Percentiles rank a stretch among this genome's conserved stretches.
These are phyloP conservation scores for Ceratina japonica DNA, from an alignment of 1,140 invertebrate genomes.

Conservation along the genomic window DNA sequence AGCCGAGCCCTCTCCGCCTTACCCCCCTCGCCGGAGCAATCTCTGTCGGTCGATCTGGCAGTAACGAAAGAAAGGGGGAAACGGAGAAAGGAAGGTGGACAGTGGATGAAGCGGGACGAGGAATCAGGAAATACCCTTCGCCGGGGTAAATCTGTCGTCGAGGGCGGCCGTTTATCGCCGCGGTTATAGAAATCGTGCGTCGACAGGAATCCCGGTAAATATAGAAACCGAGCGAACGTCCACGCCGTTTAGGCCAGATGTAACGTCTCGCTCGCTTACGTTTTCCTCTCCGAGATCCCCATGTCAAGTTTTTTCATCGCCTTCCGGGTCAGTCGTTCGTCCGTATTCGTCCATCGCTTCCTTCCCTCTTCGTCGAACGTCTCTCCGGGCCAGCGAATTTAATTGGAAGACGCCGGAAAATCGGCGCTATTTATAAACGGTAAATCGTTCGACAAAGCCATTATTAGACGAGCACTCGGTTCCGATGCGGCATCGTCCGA, in stretches of 20 bases:
- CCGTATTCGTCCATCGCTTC: not conserved
- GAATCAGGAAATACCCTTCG: slow-evolving; percentile 55
- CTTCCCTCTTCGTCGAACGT: not conserved
- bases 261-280: slow-evolving; percentile 73
- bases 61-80: slow-evolving; percentile 47
- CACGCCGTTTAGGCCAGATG: slow-evolving; percentile 68
- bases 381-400: slow-evolving; percentile 48
- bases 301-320: slow-evolving; percentile 6
- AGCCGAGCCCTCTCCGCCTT: slow-evolving; percentile 11
- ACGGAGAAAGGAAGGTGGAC: slow-evolving; percentile 19
- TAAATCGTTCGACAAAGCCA: slow-evolving; percentile 19
- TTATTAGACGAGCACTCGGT: slow-evolving; percentile 22
- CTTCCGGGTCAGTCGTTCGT: not conserved
- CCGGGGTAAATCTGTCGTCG: slow-evolving; percentile 67
- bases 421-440: slow-evolving; percentile 45
- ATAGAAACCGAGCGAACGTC: slow-evolving; percentile 56
- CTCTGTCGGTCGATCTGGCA: slow-evolving; percentile 40
- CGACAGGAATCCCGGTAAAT: slow-evolving; percentile 64
- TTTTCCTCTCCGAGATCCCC: slow-evolving; percentile 47
- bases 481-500: not conserved
- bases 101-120: not conserved
- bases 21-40: slow-evolving; percentile 23
- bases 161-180: slow-evolving; percentile 63
- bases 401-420: slow-evolving; percentile 54
- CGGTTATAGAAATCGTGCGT: slow-evolving; percentile 60